Conservation (phyloP, 2,797 vertebrate species). For the Ficedula albicollis region DNA sequence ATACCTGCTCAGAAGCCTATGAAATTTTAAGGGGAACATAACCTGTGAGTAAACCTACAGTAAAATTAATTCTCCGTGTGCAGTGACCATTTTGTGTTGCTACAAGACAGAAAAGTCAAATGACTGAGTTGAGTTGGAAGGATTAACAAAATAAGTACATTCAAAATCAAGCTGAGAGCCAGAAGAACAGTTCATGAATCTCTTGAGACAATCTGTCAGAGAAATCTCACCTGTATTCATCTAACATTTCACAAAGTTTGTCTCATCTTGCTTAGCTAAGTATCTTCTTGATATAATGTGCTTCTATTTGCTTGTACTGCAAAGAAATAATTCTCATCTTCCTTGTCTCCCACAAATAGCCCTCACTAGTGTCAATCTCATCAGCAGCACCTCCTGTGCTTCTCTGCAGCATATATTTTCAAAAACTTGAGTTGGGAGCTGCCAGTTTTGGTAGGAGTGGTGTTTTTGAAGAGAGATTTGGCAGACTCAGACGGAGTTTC, state of each 20-base stretch:
- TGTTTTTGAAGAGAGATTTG: not conserved
- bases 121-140: not conserved
- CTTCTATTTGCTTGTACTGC: not conserved
- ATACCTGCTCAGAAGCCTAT: not conserved
- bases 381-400: not conserved
- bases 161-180: not conserved
- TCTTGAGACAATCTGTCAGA: not conserved
- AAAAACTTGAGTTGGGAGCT: not conserved
- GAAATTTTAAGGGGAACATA: not conserved
- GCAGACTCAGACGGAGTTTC: not conserved
- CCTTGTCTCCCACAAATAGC: not conserved
- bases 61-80: not conserved
- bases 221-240: not conserved
- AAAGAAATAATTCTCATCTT: not conserved
- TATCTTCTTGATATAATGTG: not conserved
- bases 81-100: not conserved
- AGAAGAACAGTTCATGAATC: not conserved
- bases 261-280: not conserved
- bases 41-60: not conserved
- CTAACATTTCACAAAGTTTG: not conserved
- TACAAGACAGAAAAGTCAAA: not conserved
- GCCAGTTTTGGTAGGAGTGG: not conserved
- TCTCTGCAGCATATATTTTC: accelerated
- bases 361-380: not conserved
- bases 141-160: not conserved